Percentiles rank a stretch among this genome's conserved stretches.
Conservation (phyloP, 2,888 invertebrate species). For the Cryptocheilus praepositus region DNA sequence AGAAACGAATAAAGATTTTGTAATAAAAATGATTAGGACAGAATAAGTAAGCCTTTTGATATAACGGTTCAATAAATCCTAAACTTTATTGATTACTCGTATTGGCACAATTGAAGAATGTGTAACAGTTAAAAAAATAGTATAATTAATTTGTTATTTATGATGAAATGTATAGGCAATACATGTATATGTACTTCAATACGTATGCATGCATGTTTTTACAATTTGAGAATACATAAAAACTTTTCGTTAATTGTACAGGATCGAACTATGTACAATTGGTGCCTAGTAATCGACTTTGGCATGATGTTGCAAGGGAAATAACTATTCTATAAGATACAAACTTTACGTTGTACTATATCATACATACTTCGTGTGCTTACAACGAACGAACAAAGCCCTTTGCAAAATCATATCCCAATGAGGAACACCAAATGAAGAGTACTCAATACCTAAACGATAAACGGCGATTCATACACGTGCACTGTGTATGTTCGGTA, state of each 20-base stretch:
- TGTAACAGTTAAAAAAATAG: slow-evolving; percentile 69
- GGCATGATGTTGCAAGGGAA: slow-evolving; percentile 38
- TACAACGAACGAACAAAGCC: slow-evolving; percentile 39
- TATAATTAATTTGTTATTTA: slow-evolving; percentile 52
- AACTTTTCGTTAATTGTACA: slow-evolving; percentile 38
- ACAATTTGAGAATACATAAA: slow-evolving; percentile 39
- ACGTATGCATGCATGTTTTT: slow-evolving; percentile 30
- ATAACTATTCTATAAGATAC: slow-evolving; percentile 34
- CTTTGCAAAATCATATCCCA: slow-evolving; percentile 31
- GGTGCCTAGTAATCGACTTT: slow-evolving; percentile 48
- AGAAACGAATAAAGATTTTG: too few species aligned
- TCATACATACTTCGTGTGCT: slow-evolving; percentile 9
- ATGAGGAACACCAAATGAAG: too few species aligned
- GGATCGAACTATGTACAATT: slow-evolving; percentile 48
- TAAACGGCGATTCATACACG: slow-evolving; percentile 6
- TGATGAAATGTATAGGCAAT: slow-evolving; percentile 31
- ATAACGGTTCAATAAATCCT: slow-evolving; percentile 55
- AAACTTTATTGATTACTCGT: slow-evolving; percentile 61
- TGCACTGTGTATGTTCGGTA: not conserved
- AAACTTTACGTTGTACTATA: slow-evolving; percentile 25
- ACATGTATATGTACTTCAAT: slow-evolving; percentile 29
- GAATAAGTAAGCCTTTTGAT: too few species aligned
- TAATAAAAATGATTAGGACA: too few species aligned
- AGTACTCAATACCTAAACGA: too few species aligned
- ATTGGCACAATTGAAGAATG: slow-evolving; percentile 70